These are phyloP conservation scores for Potamarius usumacintae DNA, from an alignment of 2,113 vertebrate genomes.

Conservation along the genomic window DNA sequence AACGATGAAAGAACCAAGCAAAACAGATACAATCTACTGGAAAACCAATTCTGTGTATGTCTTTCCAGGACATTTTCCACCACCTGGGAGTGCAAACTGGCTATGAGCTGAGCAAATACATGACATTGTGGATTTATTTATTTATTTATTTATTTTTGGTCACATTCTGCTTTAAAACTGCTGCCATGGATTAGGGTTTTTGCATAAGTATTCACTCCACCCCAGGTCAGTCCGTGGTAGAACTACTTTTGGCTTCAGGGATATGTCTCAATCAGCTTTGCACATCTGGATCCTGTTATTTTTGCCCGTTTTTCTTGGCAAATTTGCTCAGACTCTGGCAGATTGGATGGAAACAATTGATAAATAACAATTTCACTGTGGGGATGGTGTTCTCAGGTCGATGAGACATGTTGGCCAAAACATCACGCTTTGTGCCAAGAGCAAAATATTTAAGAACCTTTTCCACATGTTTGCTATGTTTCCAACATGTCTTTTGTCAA, in stretches of 20 bases:
- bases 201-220: neutral
- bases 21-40: neutral
- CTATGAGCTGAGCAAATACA: neutral
- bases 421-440: neutral
- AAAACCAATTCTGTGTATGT: neutral
- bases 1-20: neutral
- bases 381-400: too few species aligned
- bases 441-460: neutral
- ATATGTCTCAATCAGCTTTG: neutral
- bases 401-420: neutral
- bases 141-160: neutral
- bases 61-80: neutral
- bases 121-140: neutral
- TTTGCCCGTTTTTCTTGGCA: neutral
- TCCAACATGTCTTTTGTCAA: neutral
- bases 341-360: neutral
- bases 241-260: neutral
- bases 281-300: neutral
- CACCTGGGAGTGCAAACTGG: neutral
- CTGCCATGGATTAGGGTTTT: neutral
- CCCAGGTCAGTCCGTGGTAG: neutral
- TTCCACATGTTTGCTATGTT: neutral
- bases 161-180: neutral
- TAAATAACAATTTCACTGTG: neutral
- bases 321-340: neutral